Base-by-base conservation (phyloP, 2,113 vertebrate genomes). In the Patagioenas fasciata region DNA sequence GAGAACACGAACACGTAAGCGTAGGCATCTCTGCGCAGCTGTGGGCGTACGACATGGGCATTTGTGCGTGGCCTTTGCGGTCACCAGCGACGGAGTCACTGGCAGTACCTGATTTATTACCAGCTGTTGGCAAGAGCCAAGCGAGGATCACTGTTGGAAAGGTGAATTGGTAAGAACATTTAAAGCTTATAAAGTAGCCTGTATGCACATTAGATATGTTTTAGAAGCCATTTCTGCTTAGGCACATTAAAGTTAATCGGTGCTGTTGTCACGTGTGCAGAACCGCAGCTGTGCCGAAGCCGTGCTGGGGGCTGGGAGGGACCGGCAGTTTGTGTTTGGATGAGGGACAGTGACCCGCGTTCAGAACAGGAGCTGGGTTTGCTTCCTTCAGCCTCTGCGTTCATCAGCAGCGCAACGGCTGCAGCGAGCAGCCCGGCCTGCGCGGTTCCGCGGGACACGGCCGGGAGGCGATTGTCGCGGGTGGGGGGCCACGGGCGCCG, bases 41-140 rank as follows among this genome's bases (percentile, higher is more conserved):
- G 40, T 42, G 10, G 3, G 19, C n/a, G 7, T 9, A 7, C 19
- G 6, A 10, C 6, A 3, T 2, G 20, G 58, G 60, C 44, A 3
- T 34, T 48, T 48, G 6, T 10, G 34, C 18, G 15, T 15, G 5
- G 21, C 67, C 11, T 1, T 34, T 23, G 3, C 8, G 54, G 75
- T 32, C 17, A 3, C 67, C 32, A 69, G n/a, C 11, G 48, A 16
- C 31, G 61, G 1, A 13, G 53, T 8, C 15, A 7, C 60, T 44
- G 18, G 44, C 44, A 44, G 56, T 32, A 17, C 32, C 42, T n/a
- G 32, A 15, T 28, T 38, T 15, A 2, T 26, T 7, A 28, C 38
- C 26, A 44, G 77, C 47, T 67, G 13, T 1, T 8, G 40, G 25
- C 15, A 15, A 24, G 53, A 66, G 36, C 61, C 24, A 4, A 11